Base-by-base conservation (phyloP, 2,113 vertebrate genomes). In the Proteles cristata region DNA sequence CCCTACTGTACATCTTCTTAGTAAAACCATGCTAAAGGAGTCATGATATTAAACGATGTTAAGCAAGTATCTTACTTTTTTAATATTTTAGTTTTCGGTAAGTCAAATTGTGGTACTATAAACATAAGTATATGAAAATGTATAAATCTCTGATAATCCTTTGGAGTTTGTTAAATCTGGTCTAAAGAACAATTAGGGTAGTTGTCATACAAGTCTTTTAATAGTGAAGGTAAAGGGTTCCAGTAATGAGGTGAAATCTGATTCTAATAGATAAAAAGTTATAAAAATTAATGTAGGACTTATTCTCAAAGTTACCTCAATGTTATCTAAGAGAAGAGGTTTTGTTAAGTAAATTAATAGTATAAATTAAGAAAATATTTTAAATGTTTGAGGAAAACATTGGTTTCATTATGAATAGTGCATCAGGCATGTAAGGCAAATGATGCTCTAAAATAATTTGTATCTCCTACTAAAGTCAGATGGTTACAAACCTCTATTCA, bases 271-370 rank as follows among this genome's bases (percentile, higher is more conserved):
- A 53, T 21, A 58, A 12, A 55, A 80, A 94, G 88, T 71, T 90
- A 77, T 53, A 84, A 79, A 88, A 88, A 82, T 79, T 92, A 28
- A 63, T 4, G 4, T 63, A 82, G 28, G 45, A 28, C 48, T 82
- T 96, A 71, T 91, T 84, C 39, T 85, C 33, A 68, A 94, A 68
- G 55, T 79, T 88, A 66, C 43, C 26, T 95, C 74, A 66, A 63
- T 65, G 14, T 23, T 83, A 84, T 39, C 48, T 76, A 93, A 35
- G 14, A 65, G 63, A 48, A 97, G 76, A 71, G 65, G 11, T 10
- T 55, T 71, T 92, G 65, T 55, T 65, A 93, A 50, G 17, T 77
- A 90, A 93, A 61, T 77, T 89, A 95, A 68, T 12, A 86, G 16
- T 69, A 81, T 61, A 89, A 71, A 58, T 89, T 23, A 88, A 10